A percentile compares a stretch with the other conserved stretches of the same genome.
Evolutionary conservation across 2,113 vertebrate species (phyloP).

Genomic region (Tonatia bakeri): DNA sequence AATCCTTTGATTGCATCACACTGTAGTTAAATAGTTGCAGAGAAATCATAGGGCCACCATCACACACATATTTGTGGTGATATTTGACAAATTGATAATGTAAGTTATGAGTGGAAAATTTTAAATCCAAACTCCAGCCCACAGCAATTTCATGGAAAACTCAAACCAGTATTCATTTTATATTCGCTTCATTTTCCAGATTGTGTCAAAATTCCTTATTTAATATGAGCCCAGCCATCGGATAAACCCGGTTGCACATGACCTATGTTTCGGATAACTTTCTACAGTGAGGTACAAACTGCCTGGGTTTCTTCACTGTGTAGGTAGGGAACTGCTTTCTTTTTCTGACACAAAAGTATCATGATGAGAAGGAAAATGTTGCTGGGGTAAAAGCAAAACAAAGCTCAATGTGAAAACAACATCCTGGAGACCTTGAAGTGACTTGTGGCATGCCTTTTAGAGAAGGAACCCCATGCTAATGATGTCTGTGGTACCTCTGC

Average conservation of each 20-base stretch:
- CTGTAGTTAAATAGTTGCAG: constrained; percentile 46
- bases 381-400: neutral
- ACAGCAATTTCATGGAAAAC: constrained; percentile 47
- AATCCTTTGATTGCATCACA: constrained; percentile 44
- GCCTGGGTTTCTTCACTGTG: neutral
- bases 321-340: neutral
- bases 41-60: constrained; percentile 8
- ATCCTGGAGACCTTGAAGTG: neutral
- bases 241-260: neutral
- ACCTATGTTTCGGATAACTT: neutral
- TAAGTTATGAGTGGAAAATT: constrained; percentile 63
- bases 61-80: constrained; percentile 38
- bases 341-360: neutral
- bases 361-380: neutral
- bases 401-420: neutral
- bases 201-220: constrained; percentile 37
- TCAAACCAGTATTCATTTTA: constrained; percentile 18
- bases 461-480: neutral
- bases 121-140: constrained; percentile 39
- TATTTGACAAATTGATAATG: constrained; percentile 55
- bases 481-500: neutral
- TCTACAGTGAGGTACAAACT: neutral
- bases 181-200: constrained; percentile 21
- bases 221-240: neutral
- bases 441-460: neutral